Evolutionary conservation across 2,797 vertebrate species (phyloP), one percentile per base, ranked within the genome.

Genomic region (Discoglossus pictus): DNA sequence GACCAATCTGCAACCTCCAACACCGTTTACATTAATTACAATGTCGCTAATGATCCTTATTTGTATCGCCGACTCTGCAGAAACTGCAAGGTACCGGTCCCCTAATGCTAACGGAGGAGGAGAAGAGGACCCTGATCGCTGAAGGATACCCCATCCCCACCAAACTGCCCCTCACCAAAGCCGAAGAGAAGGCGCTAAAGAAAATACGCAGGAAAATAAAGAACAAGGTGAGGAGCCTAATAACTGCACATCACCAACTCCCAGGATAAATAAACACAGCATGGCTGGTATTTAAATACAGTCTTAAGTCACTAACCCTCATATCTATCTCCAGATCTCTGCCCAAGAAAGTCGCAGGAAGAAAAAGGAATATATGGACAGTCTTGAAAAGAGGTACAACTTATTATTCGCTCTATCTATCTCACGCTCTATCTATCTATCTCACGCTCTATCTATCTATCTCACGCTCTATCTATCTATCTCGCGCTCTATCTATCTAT

Each of bases 331-430:
- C 76, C 65, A 99, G 97, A 99, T 99, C 80, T 99, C 97, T 67
- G 97, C 97, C 69, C 97, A 99, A 74, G 97, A 99, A 83, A 99
- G 96, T 68, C 92, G 97, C 77, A 92, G 96, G 68, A 99, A 99
- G 91, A 99, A 99, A 89, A 99, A 99, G 76, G 97, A 99, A 82
- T 99, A 99, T 79, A 96, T 99, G 96, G 97, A 99, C 71, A 90
- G 93, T 46, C 79, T 99, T 79, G 97, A 99, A 85, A 99, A 99
- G 83, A 98, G 96, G 97, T 99, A 84, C n/a, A n/a, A n/a, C n/a
- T n/a, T n/a, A n/a, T n/a, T n/a, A 87, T 90, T 71, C 40, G 3
- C 42, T 73, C 73, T 68, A 62, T 58, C 56, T 61, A 69, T 27
- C 23, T 9, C 3, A 12, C 2, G 2, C 4, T 10, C 1, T 17